A percentile compares a stretch with the other conserved stretches of the same genome.
Conservation (phyloP, 2,113 vertebrate genomes). For the Anser brachyrhynchus region DNA sequence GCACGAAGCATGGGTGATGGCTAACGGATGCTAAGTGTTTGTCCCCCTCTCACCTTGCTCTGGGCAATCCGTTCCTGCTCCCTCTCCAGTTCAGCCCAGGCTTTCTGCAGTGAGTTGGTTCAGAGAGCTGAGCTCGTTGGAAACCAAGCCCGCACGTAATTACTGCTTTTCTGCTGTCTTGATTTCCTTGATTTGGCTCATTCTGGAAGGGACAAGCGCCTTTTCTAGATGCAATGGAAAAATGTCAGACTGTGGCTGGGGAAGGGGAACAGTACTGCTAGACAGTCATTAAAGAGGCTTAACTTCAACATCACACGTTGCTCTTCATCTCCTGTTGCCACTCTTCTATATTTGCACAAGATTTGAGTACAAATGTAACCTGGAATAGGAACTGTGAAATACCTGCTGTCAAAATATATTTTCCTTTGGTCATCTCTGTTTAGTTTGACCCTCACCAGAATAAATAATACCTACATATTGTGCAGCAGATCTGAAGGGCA, state of each 20-base stretch:
- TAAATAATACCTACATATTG: neutral
- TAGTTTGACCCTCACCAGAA: neutral
- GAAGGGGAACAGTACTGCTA: neutral
- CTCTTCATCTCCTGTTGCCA: neutral
- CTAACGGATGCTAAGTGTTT: rapidly evolving
- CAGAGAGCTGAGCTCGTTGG: neutral
- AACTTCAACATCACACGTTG: neutral
- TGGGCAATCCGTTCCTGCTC: neutral
- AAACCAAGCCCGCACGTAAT: neutral
- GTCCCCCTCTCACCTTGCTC: rapidly evolving
- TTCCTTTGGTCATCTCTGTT: neutral
- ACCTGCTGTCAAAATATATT: neutral
- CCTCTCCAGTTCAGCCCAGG: neutral
- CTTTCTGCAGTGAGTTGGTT: neutral
- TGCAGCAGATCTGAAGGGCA: neutral
- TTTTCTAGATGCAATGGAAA: neutral
- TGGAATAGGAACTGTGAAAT: neutral
- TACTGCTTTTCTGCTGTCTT: neutral
- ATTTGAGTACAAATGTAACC: neutral
- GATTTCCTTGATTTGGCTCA: neutral
- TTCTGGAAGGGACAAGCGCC: too few species aligned
- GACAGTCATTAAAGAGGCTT: neutral
- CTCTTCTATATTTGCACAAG: neutral
- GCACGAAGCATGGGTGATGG: rapidly evolving
- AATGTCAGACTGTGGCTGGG: rapidly evolving